Base-by-base conservation (phyloP, 2,888 invertebrate genomes). In the Epiblema foenella region DNA sequence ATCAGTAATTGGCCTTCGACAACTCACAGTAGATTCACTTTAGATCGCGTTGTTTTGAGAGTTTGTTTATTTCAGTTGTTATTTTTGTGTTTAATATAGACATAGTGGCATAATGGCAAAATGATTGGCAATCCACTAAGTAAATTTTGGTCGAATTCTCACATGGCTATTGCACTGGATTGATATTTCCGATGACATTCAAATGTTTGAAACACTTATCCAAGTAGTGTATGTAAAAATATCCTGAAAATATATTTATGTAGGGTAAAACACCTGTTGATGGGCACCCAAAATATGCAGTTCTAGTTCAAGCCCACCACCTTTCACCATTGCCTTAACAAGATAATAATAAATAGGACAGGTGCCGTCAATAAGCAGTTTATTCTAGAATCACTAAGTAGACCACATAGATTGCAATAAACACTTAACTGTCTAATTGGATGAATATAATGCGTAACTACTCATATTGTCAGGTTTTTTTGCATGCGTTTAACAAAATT, bases 71-170 rank as follows among this genome's bases (percentile, higher is more conserved):
- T 70, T 75, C 46, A 62, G 49, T 76, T 74, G 57, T 59, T 73
- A 77, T 82, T 76, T 80, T 82, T 77, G 77, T 79, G 78, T 81
- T 76, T 71, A 73, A 81, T 78, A 81, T 85, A 88, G 91, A 91
- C 91, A 92, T 91, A 90, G 88, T 92, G 92, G 91, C 91, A 92
- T 91, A 88, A 85, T 81, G 85, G 84, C 84, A 85, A 77, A 81
- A 75, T 76, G 78, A 84, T 82, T 82, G 85, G 83, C 82, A 85
- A 81, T 80, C 77, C 85, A 86, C 84, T 75, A 76, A 17, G 3
- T 46, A 78, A 79, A 80, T 80, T 76, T 73, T 77, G n/a, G 51
- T 57, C 51, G 79, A 78, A 80, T 81, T 81, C 80, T 80, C 86
- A 85, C 86, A 82, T 79, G 79, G 85, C 83, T 79, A 78, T 77